Evolutionary conservation across 2,888 invertebrate genomes (phyloP), one percentile per base, ranked within the genome.

Genomic region (Orchesella flavescens): DNA sequence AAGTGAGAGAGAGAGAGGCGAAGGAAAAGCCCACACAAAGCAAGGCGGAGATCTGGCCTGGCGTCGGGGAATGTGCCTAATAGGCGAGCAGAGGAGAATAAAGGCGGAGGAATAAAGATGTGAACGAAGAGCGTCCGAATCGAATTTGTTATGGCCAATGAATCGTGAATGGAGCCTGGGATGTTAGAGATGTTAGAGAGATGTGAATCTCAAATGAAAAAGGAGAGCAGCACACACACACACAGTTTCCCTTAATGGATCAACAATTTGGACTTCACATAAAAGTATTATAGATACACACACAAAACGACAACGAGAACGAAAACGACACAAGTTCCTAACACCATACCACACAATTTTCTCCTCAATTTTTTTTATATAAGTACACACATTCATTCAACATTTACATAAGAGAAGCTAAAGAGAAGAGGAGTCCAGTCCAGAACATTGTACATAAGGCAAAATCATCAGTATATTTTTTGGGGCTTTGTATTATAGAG

Each of bases 71-170:
- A 71, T 83, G 80, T 84, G 81, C 84, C 84, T 85, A 84, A 84
- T 86, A 84, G 84, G 83, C 83, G 83, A 86, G 74, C 71, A 82
- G 77, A 66, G 82, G 78, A 87, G 84, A 86, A 87, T 86, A 85
- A 86, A 86, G 84, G 85, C 84, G 85, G 86, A 86, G 84, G 84
- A 83, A 87, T 83, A 85, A 83, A 85, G 86, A 85, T 86, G 78
- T 84, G 81, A 74, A 59, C 24, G 75, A 84, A 82, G 80, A 84
- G 80, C 80, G 86, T 86, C 87, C 86, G 86, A 85, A 85, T 85
- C 83, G 86, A 86, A 87, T 87, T 87, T 87, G 87, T 87, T 86
- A 86, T 84, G 86, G 86, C 87, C 87, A 86, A 87, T 87, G 87
- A 84, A 84, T 87, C 87, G 87, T 87, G 86, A 85, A 85, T 86